These are phyloP conservation scores for Cremastinae sp. DNA, from an alignment of 2,888 invertebrate genomes.

Conservation along the genomic window DNA sequence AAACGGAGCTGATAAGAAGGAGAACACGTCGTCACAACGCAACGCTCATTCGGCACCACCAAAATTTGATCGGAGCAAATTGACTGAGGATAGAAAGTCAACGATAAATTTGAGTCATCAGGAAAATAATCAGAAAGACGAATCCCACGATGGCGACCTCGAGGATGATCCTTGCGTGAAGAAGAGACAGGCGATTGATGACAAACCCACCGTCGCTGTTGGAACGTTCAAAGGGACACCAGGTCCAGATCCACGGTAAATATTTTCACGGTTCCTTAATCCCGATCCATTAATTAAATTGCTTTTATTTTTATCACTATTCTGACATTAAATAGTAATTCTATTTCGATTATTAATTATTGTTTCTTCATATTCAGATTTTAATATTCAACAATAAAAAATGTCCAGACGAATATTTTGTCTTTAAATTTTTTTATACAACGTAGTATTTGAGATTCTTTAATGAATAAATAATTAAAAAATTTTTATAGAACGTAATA, in stretches of 20 bases:
- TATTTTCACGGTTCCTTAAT: no score
- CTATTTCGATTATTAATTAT: neutral
- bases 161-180: constrained; percentile 68
- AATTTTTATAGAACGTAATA: no score
- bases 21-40: neutral
- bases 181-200: constrained; percentile 20
- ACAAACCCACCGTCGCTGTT: constrained; percentile 31
- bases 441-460: no score
- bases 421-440: no score
- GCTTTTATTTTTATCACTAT: no score
- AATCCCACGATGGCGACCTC: constrained; percentile 49
- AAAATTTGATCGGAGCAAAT: constrained; percentile 38
- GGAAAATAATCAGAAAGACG: constrained; percentile 21
- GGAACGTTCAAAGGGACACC: constrained; percentile 46
- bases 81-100: constrained; percentile 28
- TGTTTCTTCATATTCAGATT: no score
- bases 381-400: no score
- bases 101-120: constrained; percentile 10
- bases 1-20: neutral
- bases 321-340: no score
- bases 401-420: no score
- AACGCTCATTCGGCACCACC: constrained; percentile 12
- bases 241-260: constrained; percentile 69
- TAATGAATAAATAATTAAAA: no score
- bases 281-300: no score